Conservation (phyloP, 2,888 invertebrate genomes). For the Athrips mouffetella region DNA sequence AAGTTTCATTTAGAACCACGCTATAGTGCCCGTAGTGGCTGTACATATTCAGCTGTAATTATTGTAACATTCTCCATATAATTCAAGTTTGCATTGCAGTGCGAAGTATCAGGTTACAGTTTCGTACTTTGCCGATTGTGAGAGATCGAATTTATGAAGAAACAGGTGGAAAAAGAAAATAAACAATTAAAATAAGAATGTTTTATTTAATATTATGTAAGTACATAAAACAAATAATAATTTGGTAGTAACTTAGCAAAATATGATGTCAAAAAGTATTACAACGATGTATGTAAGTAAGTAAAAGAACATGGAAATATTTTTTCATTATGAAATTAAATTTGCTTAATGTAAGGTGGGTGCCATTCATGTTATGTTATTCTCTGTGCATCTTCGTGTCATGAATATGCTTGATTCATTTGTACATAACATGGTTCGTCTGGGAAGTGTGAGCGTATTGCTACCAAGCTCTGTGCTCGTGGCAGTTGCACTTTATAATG, state of each 20-base stretch:
- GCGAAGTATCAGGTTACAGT: not conserved
- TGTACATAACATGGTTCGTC: slow-evolving; percentile 59
- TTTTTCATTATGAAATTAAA: slow-evolving; percentile 3
- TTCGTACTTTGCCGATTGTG: slow-evolving; percentile 5
- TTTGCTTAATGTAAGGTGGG: slow-evolving; percentile 62
- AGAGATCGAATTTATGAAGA: not conserved
- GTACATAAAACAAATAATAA: slow-evolving; percentile 4
- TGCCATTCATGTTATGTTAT: slow-evolving; percentile 58
- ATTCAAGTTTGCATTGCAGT: not conserved
- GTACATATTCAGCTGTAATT: not conserved
- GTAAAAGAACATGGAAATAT: too few relatives aligned
- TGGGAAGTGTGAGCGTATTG: slow-evolving; percentile 76
- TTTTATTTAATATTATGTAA: slow-evolving; percentile 7
- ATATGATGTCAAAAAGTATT: slow-evolving; percentile 8
- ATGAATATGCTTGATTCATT: slow-evolving; percentile 57
- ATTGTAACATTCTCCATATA: not conserved
- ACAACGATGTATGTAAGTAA: too few relatives aligned
- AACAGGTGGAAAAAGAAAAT: slow-evolving; percentile 4
- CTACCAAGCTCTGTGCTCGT: slow-evolving; percentile 74
- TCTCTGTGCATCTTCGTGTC: slow-evolving; percentile 63
- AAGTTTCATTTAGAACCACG: not conserved
- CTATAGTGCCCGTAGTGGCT: slow-evolving; percentile 1
- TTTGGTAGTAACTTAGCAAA: not conserved
- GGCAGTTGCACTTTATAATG: slow-evolving; percentile 60
- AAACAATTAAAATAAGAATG: slow-evolving; percentile 7